Base-by-base conservation (phyloP, 2,797 vertebrate genomes). In the Anguilla anguilla region DNA sequence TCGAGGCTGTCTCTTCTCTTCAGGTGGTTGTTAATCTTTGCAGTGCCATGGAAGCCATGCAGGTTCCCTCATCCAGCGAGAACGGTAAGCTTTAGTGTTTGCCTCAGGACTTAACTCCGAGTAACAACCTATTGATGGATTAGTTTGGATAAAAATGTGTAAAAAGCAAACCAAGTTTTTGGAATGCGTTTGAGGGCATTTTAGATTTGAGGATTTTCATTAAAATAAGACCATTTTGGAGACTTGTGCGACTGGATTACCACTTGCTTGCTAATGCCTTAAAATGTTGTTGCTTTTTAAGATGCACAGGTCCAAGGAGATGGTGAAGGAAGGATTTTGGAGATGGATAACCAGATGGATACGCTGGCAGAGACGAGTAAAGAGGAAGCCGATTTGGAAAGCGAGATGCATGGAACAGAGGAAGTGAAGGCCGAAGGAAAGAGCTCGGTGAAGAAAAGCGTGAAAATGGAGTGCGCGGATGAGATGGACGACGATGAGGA, bases 11-110 rank as follows among this genome's bases (percentile, higher is more conserved):
- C 84, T 81, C 31, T 77, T 59, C 83, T 25, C 86, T 15, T 39
- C 89, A 96, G 96, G 84, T 96, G 90, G 94, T 96, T 89, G 85
- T 96, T 51, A 96, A 97, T 91, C 91, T 96, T 84, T 96, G 95
- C 90, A 92, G 94, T 3, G 94, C 91, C 31, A 86, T 96, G 90
- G 96, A 96, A 0, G 95, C 94, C 57, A 90, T 96, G 95, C 91
- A 67, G 2, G 92, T 87, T 0, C 93, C 95, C 1, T 95, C 93
- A 0, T 61, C 1, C 15, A 92, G 88, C 87, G 85, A 88, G 0
- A 89, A 91, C 15, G 90, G 95, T 95, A 87, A 90, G 91, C 91
- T 57, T 19, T 31, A 6, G 0, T n/a, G 25, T 9, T 31, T 28
- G 10, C 0, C 67, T 69, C 19, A 67, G 51, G n/a, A 83, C 15